Evolutionary conservation across 2,113 vertebrate species (phyloP).

Genomic region (Tyrannus savana): DNA sequence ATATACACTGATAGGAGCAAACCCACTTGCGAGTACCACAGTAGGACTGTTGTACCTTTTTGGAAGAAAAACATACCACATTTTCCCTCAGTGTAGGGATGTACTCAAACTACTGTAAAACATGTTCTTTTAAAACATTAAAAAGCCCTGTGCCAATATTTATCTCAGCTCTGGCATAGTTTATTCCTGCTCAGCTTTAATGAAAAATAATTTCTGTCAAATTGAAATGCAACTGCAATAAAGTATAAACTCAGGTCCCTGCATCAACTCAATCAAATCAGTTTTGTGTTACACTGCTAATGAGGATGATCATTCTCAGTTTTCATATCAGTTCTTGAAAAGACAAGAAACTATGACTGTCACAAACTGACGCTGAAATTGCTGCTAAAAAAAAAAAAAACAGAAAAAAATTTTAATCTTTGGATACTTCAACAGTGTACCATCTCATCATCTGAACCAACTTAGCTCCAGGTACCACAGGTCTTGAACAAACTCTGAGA

Average conservation of each 20-base stretch:
- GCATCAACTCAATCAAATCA: background rate
- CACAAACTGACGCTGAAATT: background rate
- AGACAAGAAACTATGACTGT: background rate
- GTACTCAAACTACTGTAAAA: background rate
- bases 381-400: background rate
- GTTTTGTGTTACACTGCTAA: background rate
- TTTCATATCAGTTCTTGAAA: background rate
- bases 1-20: background rate
- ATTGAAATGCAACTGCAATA: constrained; percentile 3
- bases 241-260: background rate
- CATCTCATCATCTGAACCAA: background rate
- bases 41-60: background rate
- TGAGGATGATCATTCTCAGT: background rate
- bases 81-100: background rate
- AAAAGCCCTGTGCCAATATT: background rate
- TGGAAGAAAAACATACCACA: background rate
- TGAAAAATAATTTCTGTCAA: background rate
- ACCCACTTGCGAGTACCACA: background rate
- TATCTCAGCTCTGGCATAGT: background rate
- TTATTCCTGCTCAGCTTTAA: background rate
- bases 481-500: background rate
- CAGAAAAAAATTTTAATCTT: background rate
- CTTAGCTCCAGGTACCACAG: background rate
- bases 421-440: background rate
- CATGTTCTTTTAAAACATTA: background rate